These are phyloP conservation scores for Puntigrus tetrazona DNA, from an alignment of 2,113 vertebrate genomes.

Conservation along the genomic window DNA sequence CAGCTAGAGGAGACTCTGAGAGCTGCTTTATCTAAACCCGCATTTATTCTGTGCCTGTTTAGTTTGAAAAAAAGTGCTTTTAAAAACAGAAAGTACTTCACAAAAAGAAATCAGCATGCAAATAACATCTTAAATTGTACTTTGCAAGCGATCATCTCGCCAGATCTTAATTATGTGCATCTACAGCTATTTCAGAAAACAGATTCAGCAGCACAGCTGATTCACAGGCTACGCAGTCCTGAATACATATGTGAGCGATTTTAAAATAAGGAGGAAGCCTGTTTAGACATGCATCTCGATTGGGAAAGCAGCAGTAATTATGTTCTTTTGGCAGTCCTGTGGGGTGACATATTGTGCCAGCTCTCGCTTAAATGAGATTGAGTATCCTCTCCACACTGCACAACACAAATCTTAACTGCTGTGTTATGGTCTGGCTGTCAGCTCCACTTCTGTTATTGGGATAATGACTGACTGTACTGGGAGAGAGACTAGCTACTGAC, in stretches of 20 bases:
- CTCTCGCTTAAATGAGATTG: slow-evolving; percentile 12
- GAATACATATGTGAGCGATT: background rate
- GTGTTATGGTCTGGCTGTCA: slow-evolving; percentile 39
- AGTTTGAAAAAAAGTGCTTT: background rate
- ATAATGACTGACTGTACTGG: slow-evolving; percentile 3
- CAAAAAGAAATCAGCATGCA: background rate
- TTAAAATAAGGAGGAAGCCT: slow-evolving; percentile 11
- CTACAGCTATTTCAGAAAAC: slow-evolving; percentile 6
- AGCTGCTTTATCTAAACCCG: background rate
- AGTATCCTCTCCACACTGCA: slow-evolving; percentile 30
- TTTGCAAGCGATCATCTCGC: slow-evolving; percentile 19
- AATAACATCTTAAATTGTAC: background rate
- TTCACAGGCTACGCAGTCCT: background rate
- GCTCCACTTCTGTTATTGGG: slow-evolving; percentile 11
- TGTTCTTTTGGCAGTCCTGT: slow-evolving; percentile 11
- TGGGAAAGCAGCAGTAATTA: slow-evolving; percentile 1
- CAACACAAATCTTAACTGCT: slow-evolving; percentile 23
- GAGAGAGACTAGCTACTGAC: background rate
- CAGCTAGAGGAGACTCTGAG: background rate
- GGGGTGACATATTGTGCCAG: slow-evolving; percentile 24
- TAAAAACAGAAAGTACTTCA: background rate
- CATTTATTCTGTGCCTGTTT: background rate
- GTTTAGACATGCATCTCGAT: slow-evolving; percentile 16
- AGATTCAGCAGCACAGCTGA: slow-evolving; percentile 6
- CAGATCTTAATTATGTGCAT: slow-evolving; percentile 28